phyloP scores from a whole-genome alignment of 2,888 invertebrate genomes.

The Mythimna vitellina region DNA sequence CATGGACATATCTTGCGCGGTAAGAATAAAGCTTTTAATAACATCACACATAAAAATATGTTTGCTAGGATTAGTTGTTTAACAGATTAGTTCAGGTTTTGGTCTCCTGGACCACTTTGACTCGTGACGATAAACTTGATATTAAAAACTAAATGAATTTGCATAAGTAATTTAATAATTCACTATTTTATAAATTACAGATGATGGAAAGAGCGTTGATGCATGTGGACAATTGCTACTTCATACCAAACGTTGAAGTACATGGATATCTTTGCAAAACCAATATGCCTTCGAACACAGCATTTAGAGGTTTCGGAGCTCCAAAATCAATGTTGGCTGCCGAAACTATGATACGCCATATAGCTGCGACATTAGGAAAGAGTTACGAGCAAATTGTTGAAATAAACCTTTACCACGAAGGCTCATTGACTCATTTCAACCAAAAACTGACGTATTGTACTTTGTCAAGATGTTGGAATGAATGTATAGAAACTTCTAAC shows the following conservation, averaged over 20 bases:
- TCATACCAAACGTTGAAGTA: slow-evolving; percentile 93
- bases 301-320: slow-evolving; percentile 97
- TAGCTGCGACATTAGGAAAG: slow-evolving; percentile 93
- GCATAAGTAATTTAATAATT: no score
- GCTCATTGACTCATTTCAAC: slow-evolving; percentile 94
- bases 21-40: slow-evolving; percentile 73
- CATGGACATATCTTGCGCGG: slow-evolving; percentile 93
- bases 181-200: slow-evolving; percentile 81
- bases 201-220: slow-evolving; percentile 94
- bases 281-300: slow-evolving; percentile 97
- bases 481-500: slow-evolving; percentile 92
- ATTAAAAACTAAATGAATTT: no score
- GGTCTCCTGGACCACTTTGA: no score
- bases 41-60: no score
- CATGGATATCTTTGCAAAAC: slow-evolving; percentile 95
- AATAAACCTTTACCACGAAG: slow-evolving; percentile 95
- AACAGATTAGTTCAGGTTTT: no score
- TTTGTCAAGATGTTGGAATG: slow-evolving; percentile 93
- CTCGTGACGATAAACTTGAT: no score
- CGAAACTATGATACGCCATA: slow-evolving; percentile 94
- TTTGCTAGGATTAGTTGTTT: no score
- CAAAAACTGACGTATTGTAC: slow-evolving; percentile 94
- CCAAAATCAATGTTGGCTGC: slow-evolving; percentile 97
- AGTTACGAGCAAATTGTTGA: slow-evolving; percentile 92
- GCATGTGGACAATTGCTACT: slow-evolving; percentile 96